Percentiles rank a stretch among this genome's conserved stretches.
These are phyloP conservation scores for Onychomys leucogaster DNA, from an alignment of 2,797 vertebrate genomes.

Conservation along the genomic window DNA sequence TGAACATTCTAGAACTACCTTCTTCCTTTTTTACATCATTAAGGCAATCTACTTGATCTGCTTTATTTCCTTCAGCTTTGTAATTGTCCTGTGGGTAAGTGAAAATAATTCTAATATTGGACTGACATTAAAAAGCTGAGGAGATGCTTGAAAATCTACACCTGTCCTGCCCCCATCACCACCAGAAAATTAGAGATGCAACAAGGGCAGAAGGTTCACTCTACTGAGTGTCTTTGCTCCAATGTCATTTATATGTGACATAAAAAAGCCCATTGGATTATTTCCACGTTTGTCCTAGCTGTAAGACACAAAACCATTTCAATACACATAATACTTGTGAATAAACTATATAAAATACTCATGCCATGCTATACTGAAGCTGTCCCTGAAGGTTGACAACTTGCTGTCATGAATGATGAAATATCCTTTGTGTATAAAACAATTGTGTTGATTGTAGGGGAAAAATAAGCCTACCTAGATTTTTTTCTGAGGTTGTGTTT, in stretches of 20 bases:
- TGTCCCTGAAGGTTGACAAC: slow-evolving; percentile 74
- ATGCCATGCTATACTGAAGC: slow-evolving; percentile 4
- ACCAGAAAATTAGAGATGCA: slow-evolving; percentile 35
- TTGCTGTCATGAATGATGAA: slow-evolving; percentile 72
- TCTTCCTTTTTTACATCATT: slow-evolving; percentile 23
- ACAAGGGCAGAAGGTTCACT: neutral
- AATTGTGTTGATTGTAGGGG: slow-evolving; percentile 69
- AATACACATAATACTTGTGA: slow-evolving; percentile 64
- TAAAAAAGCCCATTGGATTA: slow-evolving; percentile 23
- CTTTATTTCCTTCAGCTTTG: slow-evolving; percentile 50
- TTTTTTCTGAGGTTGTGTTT: slow-evolving; percentile 37
- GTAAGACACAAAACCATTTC: slow-evolving; percentile 53
- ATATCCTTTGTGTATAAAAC: slow-evolving; percentile 67
- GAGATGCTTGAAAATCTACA: neutral
- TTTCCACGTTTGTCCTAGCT: slow-evolving; percentile 49
- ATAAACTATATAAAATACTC: slow-evolving; percentile 64
- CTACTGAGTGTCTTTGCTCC: neutral
- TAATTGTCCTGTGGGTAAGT: slow-evolving; percentile 34
- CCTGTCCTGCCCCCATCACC: neutral
- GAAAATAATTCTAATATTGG: neutral
- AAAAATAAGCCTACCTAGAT: slow-evolving; percentile 65
- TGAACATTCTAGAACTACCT: slow-evolving; percentile 62
- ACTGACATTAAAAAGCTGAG: neutral
- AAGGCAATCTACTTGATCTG: neutral
- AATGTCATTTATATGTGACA: neutral